A percentile compares a stretch with the other conserved stretches of the same genome.
These are phyloP conservation scores for Prunella himalayana DNA, from an alignment of 2,113 vertebrate genomes.

Conservation along the genomic window DNA sequence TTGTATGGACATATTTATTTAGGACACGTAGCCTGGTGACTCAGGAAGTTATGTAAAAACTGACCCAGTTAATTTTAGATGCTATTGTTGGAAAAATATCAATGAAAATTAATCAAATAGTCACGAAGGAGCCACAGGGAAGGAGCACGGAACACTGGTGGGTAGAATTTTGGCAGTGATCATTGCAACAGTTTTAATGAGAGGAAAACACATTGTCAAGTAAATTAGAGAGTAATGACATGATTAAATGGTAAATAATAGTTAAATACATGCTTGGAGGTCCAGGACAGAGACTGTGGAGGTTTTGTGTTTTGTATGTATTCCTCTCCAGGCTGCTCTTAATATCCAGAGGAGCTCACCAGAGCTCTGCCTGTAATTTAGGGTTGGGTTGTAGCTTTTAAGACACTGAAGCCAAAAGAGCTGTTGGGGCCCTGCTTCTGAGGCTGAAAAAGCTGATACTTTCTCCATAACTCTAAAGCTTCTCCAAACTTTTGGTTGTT, in stretches of 20 bases:
- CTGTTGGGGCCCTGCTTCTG: neutral
- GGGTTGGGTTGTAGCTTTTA: neutral
- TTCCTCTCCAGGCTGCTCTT: neutral
- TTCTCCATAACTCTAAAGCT: neutral
- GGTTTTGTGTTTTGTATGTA: neutral
- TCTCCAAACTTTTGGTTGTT: rapidly evolving
- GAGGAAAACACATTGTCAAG: constrained; percentile 46
- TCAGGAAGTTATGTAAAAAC: constrained; percentile 65
- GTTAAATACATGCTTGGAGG: constrained; percentile 46
- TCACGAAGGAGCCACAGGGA: constrained; percentile 54
- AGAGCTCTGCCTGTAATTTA: constrained; percentile 10
- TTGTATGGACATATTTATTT: constrained; percentile 54
- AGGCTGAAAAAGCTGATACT: neutral
- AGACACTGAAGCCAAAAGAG: neutral
- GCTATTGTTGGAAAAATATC: constrained; percentile 67
- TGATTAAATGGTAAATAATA: constrained; percentile 47
- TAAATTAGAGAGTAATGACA: constrained; percentile 36
- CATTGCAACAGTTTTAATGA: constrained; percentile 4
- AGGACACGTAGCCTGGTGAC: constrained; percentile 39
- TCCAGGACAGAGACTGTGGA: constrained; percentile 31
- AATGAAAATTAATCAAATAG: constrained; percentile 71
- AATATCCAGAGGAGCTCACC: neutral
- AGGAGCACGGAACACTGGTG: constrained; percentile 6
- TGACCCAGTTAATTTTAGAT: constrained; percentile 65
- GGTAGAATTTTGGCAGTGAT: constrained; percentile 4